Evolutionary conservation across 2,888 invertebrate genomes (phyloP).

Genomic region (Cryptocheilus praepositus): DNA sequence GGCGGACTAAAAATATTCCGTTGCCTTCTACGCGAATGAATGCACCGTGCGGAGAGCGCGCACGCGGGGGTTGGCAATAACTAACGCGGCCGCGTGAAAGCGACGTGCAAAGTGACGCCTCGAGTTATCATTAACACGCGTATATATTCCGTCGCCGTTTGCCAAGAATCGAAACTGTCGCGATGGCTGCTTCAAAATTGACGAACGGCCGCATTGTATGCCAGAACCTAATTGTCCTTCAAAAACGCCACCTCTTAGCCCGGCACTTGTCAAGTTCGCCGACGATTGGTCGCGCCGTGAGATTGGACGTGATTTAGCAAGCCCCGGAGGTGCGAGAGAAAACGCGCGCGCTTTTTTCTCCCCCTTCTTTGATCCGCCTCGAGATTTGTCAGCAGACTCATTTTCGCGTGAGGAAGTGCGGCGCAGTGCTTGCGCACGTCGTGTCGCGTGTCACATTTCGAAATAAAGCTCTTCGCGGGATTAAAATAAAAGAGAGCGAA

Average conservation of each 20-base stretch:
- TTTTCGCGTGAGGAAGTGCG: conserved; percentile 3
- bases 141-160: conserved; percentile 10
- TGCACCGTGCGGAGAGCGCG: conserved; percentile 38
- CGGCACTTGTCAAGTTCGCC: no score
- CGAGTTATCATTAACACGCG: conserved; percentile 45
- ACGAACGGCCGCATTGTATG: no score
- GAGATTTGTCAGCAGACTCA: not conserved
- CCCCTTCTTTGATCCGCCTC: not conserved
- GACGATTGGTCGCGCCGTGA: no score
- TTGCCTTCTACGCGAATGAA: conserved; percentile 59
- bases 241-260: no score
- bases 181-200: no score
- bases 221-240: no score
- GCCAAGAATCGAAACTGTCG: no score
- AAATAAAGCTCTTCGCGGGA: no score
- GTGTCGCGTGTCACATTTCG: not conserved
- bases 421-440: not conserved
- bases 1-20: conserved; percentile 64
- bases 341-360: no score
- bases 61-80: conserved; percentile 52
- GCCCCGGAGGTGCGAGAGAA: no score
- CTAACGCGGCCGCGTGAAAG: conserved; percentile 57
- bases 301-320: no score
- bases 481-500: not conserved
- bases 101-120: conserved; percentile 55